A percentile compares a stretch with the other conserved stretches of the same genome.
phyloP scores from a whole-genome alignment of 2,797 vertebrate genomes.

The Chelonia mydas region DNA sequence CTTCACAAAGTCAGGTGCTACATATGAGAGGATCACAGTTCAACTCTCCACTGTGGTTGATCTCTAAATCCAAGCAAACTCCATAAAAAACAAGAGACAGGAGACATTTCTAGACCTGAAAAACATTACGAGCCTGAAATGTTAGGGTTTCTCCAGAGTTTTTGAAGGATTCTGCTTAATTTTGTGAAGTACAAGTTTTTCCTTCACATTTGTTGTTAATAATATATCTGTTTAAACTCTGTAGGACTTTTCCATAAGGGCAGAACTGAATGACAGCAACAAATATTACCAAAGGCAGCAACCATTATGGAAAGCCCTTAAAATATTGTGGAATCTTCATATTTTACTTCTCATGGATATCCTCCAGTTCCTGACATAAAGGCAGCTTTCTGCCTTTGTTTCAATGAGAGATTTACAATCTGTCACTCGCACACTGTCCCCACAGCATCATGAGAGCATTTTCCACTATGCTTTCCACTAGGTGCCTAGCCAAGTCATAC shows the following conservation, averaged over 20 bases:
- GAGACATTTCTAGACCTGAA: background rate
- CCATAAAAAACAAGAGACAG: background rate
- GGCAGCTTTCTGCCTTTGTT: background rate
- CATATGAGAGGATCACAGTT: too few relatives aligned
- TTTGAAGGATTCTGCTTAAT: background rate
- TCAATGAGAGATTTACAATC: background rate
- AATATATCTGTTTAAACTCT: background rate
- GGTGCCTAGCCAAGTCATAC: background rate
- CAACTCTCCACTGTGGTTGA: background rate
- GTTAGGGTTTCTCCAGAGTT: background rate
- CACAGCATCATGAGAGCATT: background rate
- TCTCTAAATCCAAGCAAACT: background rate
- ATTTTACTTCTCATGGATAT: background rate
- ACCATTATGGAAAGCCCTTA: background rate
- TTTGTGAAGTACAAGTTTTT: background rate
- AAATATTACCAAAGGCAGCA: background rate
- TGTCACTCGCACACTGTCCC: background rate
- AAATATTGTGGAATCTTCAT: background rate
- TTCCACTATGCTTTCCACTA: background rate
- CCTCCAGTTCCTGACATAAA: background rate
- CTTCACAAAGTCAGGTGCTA: background rate
- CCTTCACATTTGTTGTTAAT: background rate
- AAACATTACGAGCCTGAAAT: background rate
- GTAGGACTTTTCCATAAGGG: background rate
- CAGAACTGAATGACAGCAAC: background rate